Evolutionary conservation across 2,113 vertebrate species (phyloP).

Genomic region (Onychostoma macrolepis): DNA sequence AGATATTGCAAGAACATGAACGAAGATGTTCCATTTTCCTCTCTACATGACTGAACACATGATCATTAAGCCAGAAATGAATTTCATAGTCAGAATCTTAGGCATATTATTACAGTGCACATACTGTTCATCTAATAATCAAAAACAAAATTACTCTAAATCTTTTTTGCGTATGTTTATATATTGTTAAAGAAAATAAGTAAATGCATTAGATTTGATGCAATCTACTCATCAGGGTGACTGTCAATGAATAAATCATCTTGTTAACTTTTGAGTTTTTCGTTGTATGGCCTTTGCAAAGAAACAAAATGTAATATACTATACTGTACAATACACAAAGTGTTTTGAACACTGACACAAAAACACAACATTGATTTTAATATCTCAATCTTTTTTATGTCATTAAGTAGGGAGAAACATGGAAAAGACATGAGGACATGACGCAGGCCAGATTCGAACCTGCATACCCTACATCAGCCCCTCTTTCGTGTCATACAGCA

Average conservation of each 20-base stretch:
- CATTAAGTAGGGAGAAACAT: not conserved
- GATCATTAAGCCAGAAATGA: not conserved
- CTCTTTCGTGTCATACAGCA: not conserved
- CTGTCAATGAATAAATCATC: not conserved
- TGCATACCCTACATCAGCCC: not conserved
- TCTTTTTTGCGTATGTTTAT: not conserved
- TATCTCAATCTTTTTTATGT: not conserved
- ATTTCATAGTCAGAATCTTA: not conserved
- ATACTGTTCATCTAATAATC: conserved; percentile 5
- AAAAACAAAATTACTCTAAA: not conserved
- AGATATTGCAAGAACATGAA: not conserved
- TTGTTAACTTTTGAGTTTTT: not conserved
- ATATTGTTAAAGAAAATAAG: not conserved
- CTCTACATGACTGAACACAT: conserved; percentile 17
- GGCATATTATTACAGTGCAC: not conserved
- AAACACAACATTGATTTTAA: not conserved
- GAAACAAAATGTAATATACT: not conserved
- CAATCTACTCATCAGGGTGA: not conserved
- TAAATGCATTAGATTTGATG: not conserved
- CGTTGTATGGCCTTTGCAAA: not conserved
- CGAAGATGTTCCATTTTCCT: not conserved
- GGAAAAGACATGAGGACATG: not conserved
- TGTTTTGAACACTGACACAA: not conserved
- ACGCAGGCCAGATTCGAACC: not conserved
- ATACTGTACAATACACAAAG: not conserved